Evolutionary conservation across 2,888 invertebrate species (phyloP).

Genomic region (Cataglyphis albicans): DNA sequence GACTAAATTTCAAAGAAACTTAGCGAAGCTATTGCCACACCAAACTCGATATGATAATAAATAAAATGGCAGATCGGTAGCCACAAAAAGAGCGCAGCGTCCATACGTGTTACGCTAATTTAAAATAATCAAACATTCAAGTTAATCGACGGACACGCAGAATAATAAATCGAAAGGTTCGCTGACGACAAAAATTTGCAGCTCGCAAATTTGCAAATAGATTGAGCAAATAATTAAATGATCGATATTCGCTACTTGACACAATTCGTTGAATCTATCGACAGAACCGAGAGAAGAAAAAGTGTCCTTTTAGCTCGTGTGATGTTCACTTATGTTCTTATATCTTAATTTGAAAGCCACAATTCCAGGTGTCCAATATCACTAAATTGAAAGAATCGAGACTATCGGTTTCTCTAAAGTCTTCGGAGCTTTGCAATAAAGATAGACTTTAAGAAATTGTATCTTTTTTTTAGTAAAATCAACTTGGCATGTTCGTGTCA

Average conservation of each 20-base stretch:
- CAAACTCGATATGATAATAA: slow-evolving; percentile 54
- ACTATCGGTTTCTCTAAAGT: background rate
- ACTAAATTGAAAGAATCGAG: background rate
- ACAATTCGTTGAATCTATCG: slow-evolving; percentile 16
- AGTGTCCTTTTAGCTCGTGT: background rate
- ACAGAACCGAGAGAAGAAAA: background rate
- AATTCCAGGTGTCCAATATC: background rate
- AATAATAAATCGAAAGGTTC: background rate
- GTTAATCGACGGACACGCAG: slow-evolving; percentile 27
- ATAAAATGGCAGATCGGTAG: slow-evolving; percentile 43
- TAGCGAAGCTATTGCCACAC: slow-evolving; percentile 47
- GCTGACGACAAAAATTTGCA: background rate
- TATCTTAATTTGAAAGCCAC: background rate
- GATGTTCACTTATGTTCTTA: background rate
- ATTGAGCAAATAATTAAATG: background rate
- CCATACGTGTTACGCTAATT: slow-evolving; percentile 53
- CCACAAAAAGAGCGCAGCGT: too few relatives aligned
- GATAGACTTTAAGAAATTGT: background rate
- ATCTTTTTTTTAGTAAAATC: background rate
- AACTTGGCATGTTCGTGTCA: background rate
- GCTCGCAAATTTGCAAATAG: background rate
- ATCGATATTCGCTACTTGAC: background rate
- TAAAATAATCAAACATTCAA: slow-evolving; percentile 58
- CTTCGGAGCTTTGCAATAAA: background rate
- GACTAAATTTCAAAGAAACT: too few relatives aligned